Evolutionary conservation across 2,888 invertebrate genomes (phyloP), one percentile per base, ranked within the genome.

Genomic region (Cataglyphis cursor): DNA sequence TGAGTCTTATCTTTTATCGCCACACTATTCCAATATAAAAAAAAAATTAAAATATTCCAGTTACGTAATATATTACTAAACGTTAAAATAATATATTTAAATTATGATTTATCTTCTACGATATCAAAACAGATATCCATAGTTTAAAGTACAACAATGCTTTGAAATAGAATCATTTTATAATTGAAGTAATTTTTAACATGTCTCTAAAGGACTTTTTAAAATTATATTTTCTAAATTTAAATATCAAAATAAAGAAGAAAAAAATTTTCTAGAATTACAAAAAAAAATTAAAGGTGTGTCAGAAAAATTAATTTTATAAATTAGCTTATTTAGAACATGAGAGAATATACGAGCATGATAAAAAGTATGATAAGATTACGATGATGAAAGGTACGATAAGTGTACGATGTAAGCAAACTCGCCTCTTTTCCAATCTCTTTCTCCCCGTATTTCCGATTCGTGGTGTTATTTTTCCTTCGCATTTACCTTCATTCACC

Each of bases 401-500:
- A n/a, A 80, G n/a, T 12, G 10, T 18, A 12, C 31, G 38, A 3
- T 3, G 21, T 51, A 76, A 76, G 41, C n/a, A 57, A 70, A 76
- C n/a, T 72, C 6, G 6, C 21, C 38, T 51, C n/a, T 6, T 28
- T 76, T 72, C 24, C 18, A 54, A 70, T 76, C 24, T 72, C 54
- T 28, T 54, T 44, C 51, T 44, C 44, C 57, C 35, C 48, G 51
- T 74, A 57, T 80, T 44, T 66, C 64, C 64, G 82, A 31, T 48
- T 76, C 59, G 70, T 35, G 18, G 18, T 10, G 35, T 74, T 65
- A 35, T 61, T 84, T 81, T 84, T 81, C 38, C 64, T 59, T 81
- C 57, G 59, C 81, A 66, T 81, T 84, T 80, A 61, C 78, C 73
- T 62, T 78, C 83, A 59, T 78, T 83, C 73, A 28, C 21, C 31